These are phyloP conservation scores for Pedetes capensis DNA, from an alignment of 2,113 vertebrate species.

Conservation along the genomic window DNA sequence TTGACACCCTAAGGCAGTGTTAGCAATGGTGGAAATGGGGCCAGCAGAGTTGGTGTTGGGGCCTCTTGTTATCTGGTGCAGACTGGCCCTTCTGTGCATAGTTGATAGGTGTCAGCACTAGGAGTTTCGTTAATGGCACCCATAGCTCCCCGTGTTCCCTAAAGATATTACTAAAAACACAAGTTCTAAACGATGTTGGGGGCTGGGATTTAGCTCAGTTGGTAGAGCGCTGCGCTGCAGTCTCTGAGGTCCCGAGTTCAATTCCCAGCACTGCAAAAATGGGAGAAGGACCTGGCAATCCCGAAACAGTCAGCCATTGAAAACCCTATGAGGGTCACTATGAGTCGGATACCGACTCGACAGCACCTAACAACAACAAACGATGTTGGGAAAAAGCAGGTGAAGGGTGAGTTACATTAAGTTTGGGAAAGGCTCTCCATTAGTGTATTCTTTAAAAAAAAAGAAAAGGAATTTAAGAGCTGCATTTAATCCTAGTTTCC, in stretches of 20 bases:
- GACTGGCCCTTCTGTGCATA: neutral
- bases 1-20: fast-evolving
- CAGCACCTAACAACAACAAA: no score
- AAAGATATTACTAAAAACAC: neutral
- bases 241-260: no score
- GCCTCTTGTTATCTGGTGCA: no score
- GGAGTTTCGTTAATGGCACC: neutral
- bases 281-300: no score
- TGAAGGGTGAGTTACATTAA: neutral
- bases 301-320: no score
- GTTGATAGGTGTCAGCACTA: neutral
- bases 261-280: no score
- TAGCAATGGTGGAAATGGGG: fast-evolving
- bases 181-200: neutral
- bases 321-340: no score
- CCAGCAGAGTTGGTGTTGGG: neutral
- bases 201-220: no score
- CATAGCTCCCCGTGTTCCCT: neutral
- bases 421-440: neutral
- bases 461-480: no score
- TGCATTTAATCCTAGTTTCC: neutral
- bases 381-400: neutral
- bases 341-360: no score
- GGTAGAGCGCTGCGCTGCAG: no score
- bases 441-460: neutral